A percentile compares a stretch with the other conserved stretches of the same genome.
Evolutionary conservation across 2,797 vertebrate genomes (phyloP).

Genomic region (Rhabdophis nuchalis): DNA sequence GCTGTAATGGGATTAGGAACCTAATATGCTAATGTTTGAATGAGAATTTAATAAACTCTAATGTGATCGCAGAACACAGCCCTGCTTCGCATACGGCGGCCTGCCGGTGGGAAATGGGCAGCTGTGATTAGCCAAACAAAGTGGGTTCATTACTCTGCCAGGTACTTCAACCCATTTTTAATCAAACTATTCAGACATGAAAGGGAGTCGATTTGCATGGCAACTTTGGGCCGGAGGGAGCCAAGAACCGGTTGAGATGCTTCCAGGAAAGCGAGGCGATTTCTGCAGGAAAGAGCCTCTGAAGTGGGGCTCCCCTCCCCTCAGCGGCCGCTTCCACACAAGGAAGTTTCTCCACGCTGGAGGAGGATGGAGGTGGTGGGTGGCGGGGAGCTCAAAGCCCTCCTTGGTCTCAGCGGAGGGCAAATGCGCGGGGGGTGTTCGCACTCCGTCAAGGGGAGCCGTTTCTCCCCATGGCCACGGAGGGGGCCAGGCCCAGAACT

Average conservation of each 20-base stretch:
- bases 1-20: slow-evolving; percentile 48
- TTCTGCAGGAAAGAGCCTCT: background rate
- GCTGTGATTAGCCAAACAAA: background rate
- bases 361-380: background rate
- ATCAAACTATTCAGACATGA: background rate
- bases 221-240: background rate
- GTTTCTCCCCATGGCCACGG: background rate
- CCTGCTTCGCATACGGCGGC: background rate
- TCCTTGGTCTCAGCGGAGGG: background rate
- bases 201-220: fast-evolving
- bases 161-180: background rate
- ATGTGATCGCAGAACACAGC: background rate
- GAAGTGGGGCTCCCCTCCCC: background rate
- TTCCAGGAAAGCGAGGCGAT: fast-evolving
- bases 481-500: background rate
- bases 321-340: background rate
- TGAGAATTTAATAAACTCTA: slow-evolving; percentile 46
- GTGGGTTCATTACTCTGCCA: background rate
- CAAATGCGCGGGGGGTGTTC: background rate
- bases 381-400: background rate
- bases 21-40: background rate
- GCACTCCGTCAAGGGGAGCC: background rate
- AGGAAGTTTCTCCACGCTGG: background rate
- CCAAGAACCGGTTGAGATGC: background rate
- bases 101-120: background rate